Conservation (phyloP, 2,888 invertebrate species). For the Pyrocoelia pectoralis region DNA sequence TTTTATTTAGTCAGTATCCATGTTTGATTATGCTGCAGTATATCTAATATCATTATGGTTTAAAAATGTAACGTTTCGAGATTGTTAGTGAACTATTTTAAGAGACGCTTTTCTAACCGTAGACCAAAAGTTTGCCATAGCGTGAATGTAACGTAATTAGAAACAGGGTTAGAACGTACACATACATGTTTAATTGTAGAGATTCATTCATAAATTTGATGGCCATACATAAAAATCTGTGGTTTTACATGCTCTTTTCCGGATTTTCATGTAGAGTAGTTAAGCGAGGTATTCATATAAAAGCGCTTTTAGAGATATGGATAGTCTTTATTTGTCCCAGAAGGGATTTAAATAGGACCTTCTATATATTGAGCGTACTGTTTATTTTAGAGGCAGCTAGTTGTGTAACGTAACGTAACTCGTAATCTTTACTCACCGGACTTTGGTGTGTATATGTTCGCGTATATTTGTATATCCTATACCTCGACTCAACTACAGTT, state of each 20-base stretch:
- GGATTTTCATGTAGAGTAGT: slow-evolving; percentile 29
- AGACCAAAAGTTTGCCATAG: too few species aligned
- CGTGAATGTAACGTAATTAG: neutral
- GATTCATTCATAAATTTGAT: slow-evolving; percentile 12
- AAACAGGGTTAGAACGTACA: neutral
- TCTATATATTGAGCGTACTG: slow-evolving; percentile 25
- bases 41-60: too few species aligned
- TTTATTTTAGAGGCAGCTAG: slow-evolving; percentile 30
- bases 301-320: slow-evolving; percentile 32
- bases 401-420: slow-evolving; percentile 26
- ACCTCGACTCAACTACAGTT: slow-evolving; percentile 18
- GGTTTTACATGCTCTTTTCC: slow-evolving; percentile 27
- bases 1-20: too few species aligned
- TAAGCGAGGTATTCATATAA: slow-evolving; percentile 31
- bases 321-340: slow-evolving; percentile 33
- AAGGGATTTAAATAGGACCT: slow-evolving; percentile 34
- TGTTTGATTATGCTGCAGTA: too few species aligned
- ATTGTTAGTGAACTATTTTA: too few species aligned
- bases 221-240: slow-evolving; percentile 17
- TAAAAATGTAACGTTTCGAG: too few species aligned
- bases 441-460: slow-evolving; percentile 10
- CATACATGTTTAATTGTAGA: slow-evolving; percentile 8
- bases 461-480: slow-evolving; percentile 26
- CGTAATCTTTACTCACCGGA: slow-evolving; percentile 28
- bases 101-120: too few species aligned